Evolutionary conservation across 2,888 invertebrate genomes (phyloP), one percentile per base, ranked within the genome.

Genomic region (Drosophila leonis): DNA sequence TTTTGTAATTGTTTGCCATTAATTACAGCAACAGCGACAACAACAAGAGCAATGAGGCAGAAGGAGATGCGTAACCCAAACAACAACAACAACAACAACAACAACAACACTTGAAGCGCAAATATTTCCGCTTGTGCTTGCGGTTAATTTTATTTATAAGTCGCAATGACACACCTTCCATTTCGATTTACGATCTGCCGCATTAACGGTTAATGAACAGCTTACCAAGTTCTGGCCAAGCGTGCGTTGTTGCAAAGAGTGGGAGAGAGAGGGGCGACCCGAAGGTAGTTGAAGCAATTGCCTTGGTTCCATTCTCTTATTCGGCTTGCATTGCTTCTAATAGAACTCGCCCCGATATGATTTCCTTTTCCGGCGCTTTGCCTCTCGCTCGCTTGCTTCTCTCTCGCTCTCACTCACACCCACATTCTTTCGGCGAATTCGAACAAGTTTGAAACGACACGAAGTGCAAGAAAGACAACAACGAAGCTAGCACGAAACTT

Each of bases 1-100:
- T 80, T 81, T 80, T 84, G 91, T 90, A 90, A 91, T 89, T 91
- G 90, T 85, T 91, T 79, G 87, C 87, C 83, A 90, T 90, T 90
- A 90, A 90, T 90, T 91, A 91, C 88, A 89, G 74, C 70, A 79
- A 82, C 73, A 88, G 76, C 54, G 7, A 24, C 52, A 84, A 72
- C 62, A 75, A 75, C 65, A 60, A 60, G n/a, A 44, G 63, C 49
- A 87, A 54, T 48, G 64, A 55, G 56, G 57, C 24, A 39, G 61
- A 71, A 44, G 72, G 65, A 59, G 77, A 60, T 66, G 68, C 68
- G 66, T 55, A 66, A 68, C 44, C 55, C 46, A 24, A 24, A 24
- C 24, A 39, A 88, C 81, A 83, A 72, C 65, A 78, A 78, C 64
- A 85, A 72, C 67, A 81, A 65, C 13, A 63, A 65, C 60, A 60